phyloP scores from a whole-genome alignment of 2,797 vertebrate species.

The Sebastes cheni region DNA sequence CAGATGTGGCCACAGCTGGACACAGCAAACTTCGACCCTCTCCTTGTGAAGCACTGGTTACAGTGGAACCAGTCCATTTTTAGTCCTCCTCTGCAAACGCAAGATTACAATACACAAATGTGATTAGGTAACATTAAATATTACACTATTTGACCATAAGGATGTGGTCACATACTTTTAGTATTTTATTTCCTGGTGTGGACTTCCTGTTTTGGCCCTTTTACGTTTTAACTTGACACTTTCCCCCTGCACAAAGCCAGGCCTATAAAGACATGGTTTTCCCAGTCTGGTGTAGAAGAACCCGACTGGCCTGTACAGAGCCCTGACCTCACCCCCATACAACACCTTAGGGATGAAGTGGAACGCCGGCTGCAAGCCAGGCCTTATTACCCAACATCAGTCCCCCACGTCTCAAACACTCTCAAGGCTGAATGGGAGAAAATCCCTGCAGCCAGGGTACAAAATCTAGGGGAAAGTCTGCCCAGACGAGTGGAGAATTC shows the following conservation, averaged over 20 bases:
- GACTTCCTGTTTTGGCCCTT: not conserved
- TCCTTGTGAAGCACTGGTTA: conserved; percentile 85
- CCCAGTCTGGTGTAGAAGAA: not conserved
- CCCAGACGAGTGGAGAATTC: not conserved
- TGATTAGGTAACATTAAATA: not conserved
- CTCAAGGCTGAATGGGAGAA: not conserved
- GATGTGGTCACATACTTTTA: not conserved
- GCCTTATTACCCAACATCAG: no score
- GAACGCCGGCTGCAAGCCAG: not conserved
- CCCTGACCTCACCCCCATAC: not conserved
- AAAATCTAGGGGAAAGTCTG: not conserved
- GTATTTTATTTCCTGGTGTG: not conserved
- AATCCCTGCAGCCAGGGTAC: not conserved
- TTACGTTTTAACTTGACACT: not conserved
- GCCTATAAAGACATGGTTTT: not conserved
- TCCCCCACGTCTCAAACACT: not conserved
- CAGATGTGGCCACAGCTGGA: conserved; percentile 90
- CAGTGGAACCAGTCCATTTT: conserved; percentile 93
- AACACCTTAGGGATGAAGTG: not conserved
- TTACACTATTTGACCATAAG: not conserved
- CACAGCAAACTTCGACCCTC: conserved; percentile 79
- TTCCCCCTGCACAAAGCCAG: not conserved
- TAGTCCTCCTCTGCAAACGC: conserved; percentile 1
- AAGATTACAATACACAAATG: not conserved
- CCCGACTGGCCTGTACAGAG: not conserved